phyloP scores from a whole-genome alignment of 2,113 vertebrate genomes.

The Pteruthius melanotis region DNA sequence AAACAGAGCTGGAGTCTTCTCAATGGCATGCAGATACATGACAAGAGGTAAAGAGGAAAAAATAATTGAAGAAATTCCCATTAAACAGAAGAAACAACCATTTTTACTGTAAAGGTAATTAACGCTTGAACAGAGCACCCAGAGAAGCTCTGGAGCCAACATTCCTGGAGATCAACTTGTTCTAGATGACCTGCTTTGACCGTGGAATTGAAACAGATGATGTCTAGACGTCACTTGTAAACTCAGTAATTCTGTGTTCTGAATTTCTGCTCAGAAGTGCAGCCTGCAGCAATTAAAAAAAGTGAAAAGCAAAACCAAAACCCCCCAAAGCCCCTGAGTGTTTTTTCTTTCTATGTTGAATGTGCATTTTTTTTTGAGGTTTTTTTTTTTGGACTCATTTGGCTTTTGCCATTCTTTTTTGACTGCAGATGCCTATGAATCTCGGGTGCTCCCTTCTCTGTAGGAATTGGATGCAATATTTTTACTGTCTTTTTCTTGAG shows the following conservation, averaged over 20 bases:
- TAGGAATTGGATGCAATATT: neutral
- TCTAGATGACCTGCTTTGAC: neutral
- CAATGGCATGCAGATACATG: neutral
- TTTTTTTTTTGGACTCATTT: neutral
- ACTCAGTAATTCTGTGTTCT: neutral
- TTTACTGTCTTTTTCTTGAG: neutral
- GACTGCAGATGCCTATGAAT: fast-evolving
- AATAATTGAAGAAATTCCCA: neutral
- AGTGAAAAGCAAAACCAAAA: neutral
- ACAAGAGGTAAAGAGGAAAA: neutral
- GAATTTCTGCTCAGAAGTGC: neutral
- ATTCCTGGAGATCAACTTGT: neutral
- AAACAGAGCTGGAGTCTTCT: neutral
- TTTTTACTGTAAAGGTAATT: neutral
- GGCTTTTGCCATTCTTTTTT: neutral
- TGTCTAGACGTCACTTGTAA: neutral
- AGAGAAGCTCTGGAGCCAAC: neutral
- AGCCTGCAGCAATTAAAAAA: neutral
- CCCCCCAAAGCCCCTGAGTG: fast-evolving
- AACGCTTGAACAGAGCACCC: neutral
- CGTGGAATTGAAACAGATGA: neutral
- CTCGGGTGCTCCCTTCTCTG: neutral
- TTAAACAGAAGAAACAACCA: neutral
- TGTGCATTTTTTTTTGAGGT: no score
- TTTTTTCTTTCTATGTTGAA: neutral